Conservation (phyloP, 2,797 vertebrate species). For the Lacerta viridis region DNA sequence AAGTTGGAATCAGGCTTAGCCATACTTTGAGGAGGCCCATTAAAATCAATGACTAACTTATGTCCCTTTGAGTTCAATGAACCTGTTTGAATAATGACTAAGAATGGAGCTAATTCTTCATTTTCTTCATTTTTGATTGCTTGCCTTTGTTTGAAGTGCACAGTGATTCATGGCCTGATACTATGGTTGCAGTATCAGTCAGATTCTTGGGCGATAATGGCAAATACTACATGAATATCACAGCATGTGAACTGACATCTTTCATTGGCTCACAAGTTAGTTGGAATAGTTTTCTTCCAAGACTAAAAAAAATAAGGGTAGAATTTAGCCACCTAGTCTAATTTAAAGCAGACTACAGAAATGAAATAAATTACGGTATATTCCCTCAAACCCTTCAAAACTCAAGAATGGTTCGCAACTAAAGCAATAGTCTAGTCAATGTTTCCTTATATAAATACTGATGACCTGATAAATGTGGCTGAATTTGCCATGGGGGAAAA, state of each 20-base stretch:
- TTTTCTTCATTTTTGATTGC: too few species aligned
- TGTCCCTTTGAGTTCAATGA: background rate
- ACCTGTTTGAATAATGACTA: too few species aligned
- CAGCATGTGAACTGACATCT: background rate
- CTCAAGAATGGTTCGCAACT: constrained; percentile 12
- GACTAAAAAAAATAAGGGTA: background rate
- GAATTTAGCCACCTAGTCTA: background rate
- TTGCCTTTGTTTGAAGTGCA: too few species aligned
- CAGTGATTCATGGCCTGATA: too few species aligned
- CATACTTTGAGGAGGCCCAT: background rate
- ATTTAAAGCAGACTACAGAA: constrained; percentile 11
- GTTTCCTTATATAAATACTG: background rate
- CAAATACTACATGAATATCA: background rate
- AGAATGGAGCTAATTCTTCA: too few species aligned
- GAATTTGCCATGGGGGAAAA: background rate
- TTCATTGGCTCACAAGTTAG: background rate
- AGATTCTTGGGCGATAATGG: background rate
- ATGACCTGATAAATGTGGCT: constrained; percentile 16
- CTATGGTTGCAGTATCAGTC: too few species aligned
- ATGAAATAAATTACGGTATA: background rate
- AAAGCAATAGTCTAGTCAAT: background rate
- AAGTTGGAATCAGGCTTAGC: too few species aligned
- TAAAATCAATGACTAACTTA: background rate
- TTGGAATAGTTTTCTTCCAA: background rate
- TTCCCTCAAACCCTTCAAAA: background rate